phyloP scores from a whole-genome alignment of 2,888 invertebrate species.

The Archaeoteleia sp. region DNA sequence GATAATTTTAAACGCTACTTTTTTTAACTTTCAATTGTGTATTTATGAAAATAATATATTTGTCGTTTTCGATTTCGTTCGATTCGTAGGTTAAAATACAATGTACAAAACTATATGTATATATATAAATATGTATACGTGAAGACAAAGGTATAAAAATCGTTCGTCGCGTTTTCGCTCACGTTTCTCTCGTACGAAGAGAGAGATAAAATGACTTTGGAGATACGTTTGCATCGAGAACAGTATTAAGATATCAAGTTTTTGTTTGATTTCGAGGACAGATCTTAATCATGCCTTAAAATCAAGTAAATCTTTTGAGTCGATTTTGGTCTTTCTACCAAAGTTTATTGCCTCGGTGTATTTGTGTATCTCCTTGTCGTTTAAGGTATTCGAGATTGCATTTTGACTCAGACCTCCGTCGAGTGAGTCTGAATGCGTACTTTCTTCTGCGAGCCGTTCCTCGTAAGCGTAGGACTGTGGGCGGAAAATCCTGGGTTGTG shows the following conservation, averaged over 20 bases:
- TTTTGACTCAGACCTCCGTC: conserved; percentile 83
- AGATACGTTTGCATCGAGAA: neutral
- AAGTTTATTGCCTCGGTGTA: no score
- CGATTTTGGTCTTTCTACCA: no score
- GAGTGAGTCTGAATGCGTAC: conserved; percentile 94
- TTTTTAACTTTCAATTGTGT: conserved; percentile 7
- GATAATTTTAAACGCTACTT: neutral
- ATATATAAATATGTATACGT: neutral
- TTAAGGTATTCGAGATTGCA: conserved; percentile 2
- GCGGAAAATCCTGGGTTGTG: conserved; percentile 91
- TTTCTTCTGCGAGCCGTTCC: conserved; percentile 92
- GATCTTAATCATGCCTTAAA: no score
- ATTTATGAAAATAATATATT: neutral
- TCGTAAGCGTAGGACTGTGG: conserved; percentile 87
- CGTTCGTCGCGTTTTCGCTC: conserved; percentile 13
- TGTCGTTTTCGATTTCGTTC: conserved; percentile 5
- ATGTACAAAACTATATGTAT: neutral
- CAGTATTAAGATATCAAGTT: no score
- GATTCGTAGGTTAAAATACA: neutral
- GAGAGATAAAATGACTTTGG: no score
- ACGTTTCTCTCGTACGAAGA: conserved; percentile 1
- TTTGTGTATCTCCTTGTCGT: neutral
- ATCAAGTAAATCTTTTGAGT: no score
- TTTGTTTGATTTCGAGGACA: no score
- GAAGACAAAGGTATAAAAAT: conserved; percentile 12